Conservation (phyloP, 1,140 invertebrate genomes). For the Argopecten irradians region DNA sequence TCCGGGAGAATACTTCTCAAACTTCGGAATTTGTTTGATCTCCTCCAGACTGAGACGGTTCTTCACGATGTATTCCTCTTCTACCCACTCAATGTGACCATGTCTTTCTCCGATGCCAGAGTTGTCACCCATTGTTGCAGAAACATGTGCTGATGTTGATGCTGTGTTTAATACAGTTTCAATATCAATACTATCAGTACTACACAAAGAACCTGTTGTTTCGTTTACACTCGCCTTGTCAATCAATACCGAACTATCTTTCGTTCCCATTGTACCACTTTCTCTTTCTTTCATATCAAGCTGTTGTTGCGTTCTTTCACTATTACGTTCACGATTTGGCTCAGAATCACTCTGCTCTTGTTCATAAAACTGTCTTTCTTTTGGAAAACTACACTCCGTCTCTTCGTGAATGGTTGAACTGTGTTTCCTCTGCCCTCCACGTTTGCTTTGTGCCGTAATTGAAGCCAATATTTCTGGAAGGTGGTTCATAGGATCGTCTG, state of each 20-base stretch:
- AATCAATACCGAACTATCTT: background rate
- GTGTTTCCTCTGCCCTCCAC: background rate
- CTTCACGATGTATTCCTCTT: constrained; percentile 58
- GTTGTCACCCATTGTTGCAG: background rate
- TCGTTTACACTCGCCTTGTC: background rate
- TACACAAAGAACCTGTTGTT: background rate
- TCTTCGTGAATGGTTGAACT: background rate
- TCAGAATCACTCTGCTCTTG: background rate
- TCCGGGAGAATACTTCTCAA: constrained; percentile 78
- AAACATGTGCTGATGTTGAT: background rate
- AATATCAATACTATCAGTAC: background rate
- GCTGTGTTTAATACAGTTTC: background rate
- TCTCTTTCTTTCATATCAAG: background rate
- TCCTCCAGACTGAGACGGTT: constrained; percentile 76
- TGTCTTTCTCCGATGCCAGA: background rate
- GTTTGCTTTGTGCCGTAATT: background rate
- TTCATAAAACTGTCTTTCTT: constrained; percentile 4
- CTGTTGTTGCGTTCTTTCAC: background rate
- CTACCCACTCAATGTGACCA: constrained; percentile 55
- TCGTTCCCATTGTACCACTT: background rate
- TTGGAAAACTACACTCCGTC: background rate
- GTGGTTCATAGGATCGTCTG: constrained; percentile 61
- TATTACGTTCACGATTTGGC: background rate
- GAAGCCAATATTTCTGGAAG: constrained; percentile 60
- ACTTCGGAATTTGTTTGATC: constrained; percentile 78